phyloP scores from a whole-genome alignment of 2,888 invertebrate species.

The Exephanes ischioxanthus region DNA sequence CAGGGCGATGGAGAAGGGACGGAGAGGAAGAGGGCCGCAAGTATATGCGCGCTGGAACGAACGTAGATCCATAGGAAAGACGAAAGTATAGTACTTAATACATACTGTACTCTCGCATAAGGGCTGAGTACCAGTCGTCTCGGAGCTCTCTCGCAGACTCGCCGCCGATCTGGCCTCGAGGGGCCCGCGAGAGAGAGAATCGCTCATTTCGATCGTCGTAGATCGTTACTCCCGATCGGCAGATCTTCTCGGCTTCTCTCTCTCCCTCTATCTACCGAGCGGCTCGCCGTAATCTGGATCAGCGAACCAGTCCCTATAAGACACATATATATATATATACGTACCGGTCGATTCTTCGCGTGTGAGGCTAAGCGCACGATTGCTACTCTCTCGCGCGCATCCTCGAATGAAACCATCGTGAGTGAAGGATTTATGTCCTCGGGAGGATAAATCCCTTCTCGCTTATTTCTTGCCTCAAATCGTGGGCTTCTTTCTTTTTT shows the following conservation, averaged over 20 bases:
- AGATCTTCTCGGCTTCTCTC: constrained; percentile 56
- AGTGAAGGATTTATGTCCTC: constrained; percentile 62
- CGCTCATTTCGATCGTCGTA: constrained; percentile 77
- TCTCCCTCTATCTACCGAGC: constrained; percentile 31
- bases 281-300: constrained; percentile 66
- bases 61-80: constrained; percentile 40
- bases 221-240: constrained; percentile 77
- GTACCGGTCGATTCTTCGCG: constrained; percentile 25
- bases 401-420: constrained; percentile 49
- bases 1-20: background rate
- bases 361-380: constrained; percentile 41
- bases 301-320: constrained; percentile 60
- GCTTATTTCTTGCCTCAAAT: constrained; percentile 41
- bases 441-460: constrained; percentile 34
- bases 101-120: constrained; percentile 16
- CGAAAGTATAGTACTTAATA: constrained; percentile 43
- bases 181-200: constrained; percentile 72
- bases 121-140: constrained; percentile 1
- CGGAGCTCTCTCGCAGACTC: constrained; percentile 18
- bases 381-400: constrained; percentile 42
- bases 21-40: constrained; percentile 5
- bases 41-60: constrained; percentile 29
- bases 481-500: background rate
- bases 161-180: constrained; percentile 34
- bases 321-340: constrained; percentile 22